These are phyloP conservation scores for Cosmorhoe ocellata DNA, from an alignment of 2,888 invertebrate genomes.

Conservation along the genomic window DNA sequence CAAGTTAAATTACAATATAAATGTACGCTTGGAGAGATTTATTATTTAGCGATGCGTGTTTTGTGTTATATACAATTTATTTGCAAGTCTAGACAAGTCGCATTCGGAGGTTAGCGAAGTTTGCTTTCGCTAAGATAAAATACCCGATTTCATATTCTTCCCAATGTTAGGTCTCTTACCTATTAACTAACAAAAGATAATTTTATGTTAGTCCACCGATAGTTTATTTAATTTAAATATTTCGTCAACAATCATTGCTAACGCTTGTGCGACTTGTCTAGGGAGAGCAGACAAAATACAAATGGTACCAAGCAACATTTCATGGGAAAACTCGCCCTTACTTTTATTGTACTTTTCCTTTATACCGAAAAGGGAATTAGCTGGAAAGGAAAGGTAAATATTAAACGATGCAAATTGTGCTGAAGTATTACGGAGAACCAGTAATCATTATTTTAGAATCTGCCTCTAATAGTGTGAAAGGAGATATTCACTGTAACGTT, in stretches of 20 bases:
- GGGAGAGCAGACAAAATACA: not conserved
- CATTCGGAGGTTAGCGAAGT: not conserved
- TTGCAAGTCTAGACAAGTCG: not conserved
- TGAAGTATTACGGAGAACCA: too few relatives aligned
- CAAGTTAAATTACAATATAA: too few relatives aligned
- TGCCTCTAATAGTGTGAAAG: too few relatives aligned
- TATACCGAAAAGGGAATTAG: slow-evolving; percentile 60
- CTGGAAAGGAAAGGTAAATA: slow-evolving; percentile 55
- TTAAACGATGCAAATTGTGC: slow-evolving; percentile 6
- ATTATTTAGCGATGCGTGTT: not conserved
- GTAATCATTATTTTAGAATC: too few relatives aligned
- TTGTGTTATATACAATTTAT: not conserved
- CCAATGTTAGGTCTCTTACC: too few relatives aligned
- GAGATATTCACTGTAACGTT: too few relatives aligned
- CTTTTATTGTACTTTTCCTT: slow-evolving; percentile 63
- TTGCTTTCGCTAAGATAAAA: not conserved
- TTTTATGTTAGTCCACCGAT: too few relatives aligned
- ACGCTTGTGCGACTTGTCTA: slow-evolving; percentile 1
- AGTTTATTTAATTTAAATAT: too few relatives aligned
- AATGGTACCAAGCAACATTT: slow-evolving; percentile 14
- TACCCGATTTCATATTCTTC: too few relatives aligned
- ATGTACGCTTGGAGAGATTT: too few relatives aligned
- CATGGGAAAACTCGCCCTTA: slow-evolving; percentile 51
- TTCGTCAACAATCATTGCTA: too few relatives aligned
- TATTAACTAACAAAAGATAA: too few relatives aligned